Conservation (phyloP, 2,888 invertebrate species). For the Drosophila imparisetae region DNA sequence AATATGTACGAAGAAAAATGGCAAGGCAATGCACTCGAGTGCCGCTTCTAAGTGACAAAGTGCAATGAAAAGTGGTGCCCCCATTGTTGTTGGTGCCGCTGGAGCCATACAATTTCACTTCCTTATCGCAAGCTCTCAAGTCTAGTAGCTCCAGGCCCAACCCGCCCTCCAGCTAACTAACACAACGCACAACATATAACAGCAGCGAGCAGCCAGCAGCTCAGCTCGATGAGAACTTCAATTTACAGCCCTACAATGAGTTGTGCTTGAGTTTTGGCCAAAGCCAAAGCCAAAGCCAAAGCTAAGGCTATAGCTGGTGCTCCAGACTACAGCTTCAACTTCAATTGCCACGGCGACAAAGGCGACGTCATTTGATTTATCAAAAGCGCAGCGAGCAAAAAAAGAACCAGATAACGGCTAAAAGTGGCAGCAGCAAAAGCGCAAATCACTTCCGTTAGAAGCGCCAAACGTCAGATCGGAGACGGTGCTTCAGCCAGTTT, state of each 20-base stretch:
- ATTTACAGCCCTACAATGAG: constrained; percentile 70
- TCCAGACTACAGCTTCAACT: constrained; percentile 29
- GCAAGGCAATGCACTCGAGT: constrained; percentile 68
- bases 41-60: constrained; percentile 61
- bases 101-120: constrained; percentile 71
- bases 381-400: constrained; percentile 59
- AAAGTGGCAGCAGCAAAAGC: constrained; percentile 56
- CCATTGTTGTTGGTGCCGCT: constrained; percentile 65
- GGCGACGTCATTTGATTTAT: constrained; percentile 64
- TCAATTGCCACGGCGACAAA: constrained; percentile 53
- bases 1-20: constrained; percentile 46
- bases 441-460: constrained; percentile 66
- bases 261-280: constrained; percentile 60
- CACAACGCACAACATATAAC: not conserved
- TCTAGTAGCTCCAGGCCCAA: constrained; percentile 8
- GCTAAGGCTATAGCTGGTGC: constrained; percentile 8
- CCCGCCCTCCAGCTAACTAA: not conserved
- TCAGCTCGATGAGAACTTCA: constrained; percentile 65
- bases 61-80: constrained; percentile 34
- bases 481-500: constrained; percentile 44
- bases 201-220: constrained; percentile 7
- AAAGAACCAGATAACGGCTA: constrained; percentile 46
- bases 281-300: constrained; percentile 15
- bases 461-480: constrained; percentile 19
- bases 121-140: constrained; percentile 67